These are phyloP conservation scores for Circaetus cinerascens DNA, from an alignment of 2,113 vertebrate species.

Conservation along the genomic window DNA sequence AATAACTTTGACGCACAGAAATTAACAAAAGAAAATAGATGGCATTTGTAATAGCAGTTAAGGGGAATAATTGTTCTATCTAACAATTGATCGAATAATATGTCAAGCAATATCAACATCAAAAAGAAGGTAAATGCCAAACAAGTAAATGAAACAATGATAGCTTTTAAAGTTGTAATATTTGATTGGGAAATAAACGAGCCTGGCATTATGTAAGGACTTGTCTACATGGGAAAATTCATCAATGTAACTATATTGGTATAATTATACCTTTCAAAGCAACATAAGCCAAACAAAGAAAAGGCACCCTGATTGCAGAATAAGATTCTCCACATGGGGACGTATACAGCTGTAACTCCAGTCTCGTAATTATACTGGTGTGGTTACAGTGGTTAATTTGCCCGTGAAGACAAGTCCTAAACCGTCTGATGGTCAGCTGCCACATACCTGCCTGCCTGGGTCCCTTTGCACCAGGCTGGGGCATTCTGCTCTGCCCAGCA, in stretches of 20 bases:
- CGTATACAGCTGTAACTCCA: accelerated
- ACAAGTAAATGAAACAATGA: conserved; percentile 37
- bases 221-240: not conserved
- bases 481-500: not conserved
- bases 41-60: conserved; percentile 40
- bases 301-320: not conserved
- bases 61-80: conserved; percentile 56
- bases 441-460: accelerated
- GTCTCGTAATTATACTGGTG: accelerated
- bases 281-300: not conserved
- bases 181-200: not conserved
- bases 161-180: not conserved
- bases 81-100: conserved; percentile 52
- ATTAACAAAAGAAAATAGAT: conserved; percentile 54
- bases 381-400: not conserved
- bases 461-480: not conserved
- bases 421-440: accelerated
- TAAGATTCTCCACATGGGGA: accelerated
- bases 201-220: not conserved
- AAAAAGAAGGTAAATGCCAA: conserved; percentile 21
- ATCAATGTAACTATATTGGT: not conserved
- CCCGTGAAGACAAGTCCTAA: accelerated
- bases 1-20: conserved; percentile 36
- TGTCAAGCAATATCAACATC: conserved; percentile 52
- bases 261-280: not conserved